Percentiles rank a stretch among this genome's conserved stretches.
Conservation (phyloP, 2,888 invertebrate genomes). For the Apotomis capreana region DNA sequence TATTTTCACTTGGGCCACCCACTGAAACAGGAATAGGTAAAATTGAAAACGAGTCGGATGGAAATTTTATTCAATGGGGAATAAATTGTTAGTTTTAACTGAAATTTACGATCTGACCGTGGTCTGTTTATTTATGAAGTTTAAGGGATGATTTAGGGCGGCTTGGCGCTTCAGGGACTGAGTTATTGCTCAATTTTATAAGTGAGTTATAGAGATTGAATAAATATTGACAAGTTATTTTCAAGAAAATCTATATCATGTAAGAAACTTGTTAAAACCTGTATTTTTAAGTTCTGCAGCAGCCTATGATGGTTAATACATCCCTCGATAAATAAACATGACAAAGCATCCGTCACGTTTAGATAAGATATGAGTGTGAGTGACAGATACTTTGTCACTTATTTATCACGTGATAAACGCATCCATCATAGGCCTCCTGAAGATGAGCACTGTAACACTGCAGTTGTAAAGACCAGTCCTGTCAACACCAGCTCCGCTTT, state of each 20-base stretch:
- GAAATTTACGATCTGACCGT: constrained; percentile 50
- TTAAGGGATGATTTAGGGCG: constrained; percentile 49
- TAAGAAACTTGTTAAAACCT: neutral
- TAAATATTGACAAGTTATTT: neutral
- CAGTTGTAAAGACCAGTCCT: too few relatives aligned
- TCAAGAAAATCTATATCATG: neutral
- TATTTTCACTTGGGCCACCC: constrained; percentile 24
- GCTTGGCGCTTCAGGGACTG: constrained; percentile 39
- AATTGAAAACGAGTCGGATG: constrained; percentile 42
- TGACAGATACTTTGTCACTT: too few relatives aligned
- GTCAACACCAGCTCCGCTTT: too few relatives aligned
- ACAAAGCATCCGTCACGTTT: too few relatives aligned
- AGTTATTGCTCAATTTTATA: constrained; percentile 42
- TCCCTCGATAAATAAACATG: too few relatives aligned
- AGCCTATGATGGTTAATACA: too few relatives aligned
- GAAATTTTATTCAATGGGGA: constrained; percentile 45
- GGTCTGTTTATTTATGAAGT: constrained; percentile 58
- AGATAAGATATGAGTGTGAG: too few relatives aligned
- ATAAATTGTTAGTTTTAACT: constrained; percentile 48
- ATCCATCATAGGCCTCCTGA: too few relatives aligned
- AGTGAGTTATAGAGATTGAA: constrained; percentile 25
- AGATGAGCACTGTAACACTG: too few relatives aligned
- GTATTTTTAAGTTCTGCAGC: too few relatives aligned
- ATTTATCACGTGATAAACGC: too few relatives aligned
- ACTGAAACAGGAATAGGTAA: constrained; percentile 37